Conservation (phyloP, 1,140 invertebrate species). For the Camponotus vicinus region DNA sequence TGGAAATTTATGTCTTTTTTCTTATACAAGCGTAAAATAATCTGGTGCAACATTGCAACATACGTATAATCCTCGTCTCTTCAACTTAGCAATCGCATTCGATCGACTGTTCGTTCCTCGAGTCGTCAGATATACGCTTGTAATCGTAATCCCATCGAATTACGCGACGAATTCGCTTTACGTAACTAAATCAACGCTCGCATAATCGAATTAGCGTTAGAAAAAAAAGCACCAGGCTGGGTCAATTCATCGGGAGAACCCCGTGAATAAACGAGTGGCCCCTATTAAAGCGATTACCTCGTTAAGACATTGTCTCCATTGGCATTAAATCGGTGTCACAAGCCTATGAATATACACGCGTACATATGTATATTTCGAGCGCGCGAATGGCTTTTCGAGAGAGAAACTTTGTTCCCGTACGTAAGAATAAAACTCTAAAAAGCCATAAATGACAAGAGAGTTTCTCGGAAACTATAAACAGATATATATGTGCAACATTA, state of each 20-base stretch:
- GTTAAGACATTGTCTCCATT: conserved; percentile 81
- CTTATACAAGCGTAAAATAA: conserved; percentile 24
- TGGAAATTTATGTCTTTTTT: conserved; percentile 61
- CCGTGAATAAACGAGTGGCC: conserved; percentile 68
- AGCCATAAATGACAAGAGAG: too few relatives aligned
- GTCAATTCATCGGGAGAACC: conserved; percentile 67
- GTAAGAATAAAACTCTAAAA: background rate
- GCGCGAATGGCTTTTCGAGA: background rate
- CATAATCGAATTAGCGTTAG: conserved; percentile 38
- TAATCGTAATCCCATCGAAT: conserved; percentile 10
- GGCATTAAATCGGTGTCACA: conserved; percentile 73
- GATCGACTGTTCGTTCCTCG: background rate
- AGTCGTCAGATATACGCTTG: background rate
- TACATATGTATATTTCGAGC: background rate
- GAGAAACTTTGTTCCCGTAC: background rate
- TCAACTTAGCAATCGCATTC: conserved; percentile 22
- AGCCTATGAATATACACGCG: conserved; percentile 64
- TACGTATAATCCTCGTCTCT: conserved; percentile 27
- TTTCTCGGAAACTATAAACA: too few relatives aligned
- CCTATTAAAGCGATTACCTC: conserved; percentile 82
- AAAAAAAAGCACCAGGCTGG: conserved; percentile 67
- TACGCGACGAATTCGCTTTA: conserved; percentile 15
- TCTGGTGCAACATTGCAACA: conserved; percentile 29
- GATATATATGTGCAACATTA: too few relatives aligned
- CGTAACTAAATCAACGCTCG: conserved; percentile 45